Evolutionary conservation across 2,888 invertebrate genomes (phyloP), one percentile per base, ranked within the genome.

Genomic region (Oscheius sp.): DNA sequence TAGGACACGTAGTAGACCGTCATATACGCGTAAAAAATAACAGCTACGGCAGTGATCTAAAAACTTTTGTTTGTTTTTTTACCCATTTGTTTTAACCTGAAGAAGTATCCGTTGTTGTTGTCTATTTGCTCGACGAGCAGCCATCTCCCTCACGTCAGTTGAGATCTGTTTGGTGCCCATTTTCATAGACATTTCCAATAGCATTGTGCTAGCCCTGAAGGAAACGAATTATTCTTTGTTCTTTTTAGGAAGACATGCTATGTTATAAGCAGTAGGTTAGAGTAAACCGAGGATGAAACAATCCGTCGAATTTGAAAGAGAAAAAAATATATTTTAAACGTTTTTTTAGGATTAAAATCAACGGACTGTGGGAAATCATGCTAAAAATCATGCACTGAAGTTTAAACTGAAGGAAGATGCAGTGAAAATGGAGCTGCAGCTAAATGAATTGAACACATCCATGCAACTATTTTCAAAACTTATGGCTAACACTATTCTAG

Each of bases 1-100:
- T 82, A 86, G n/a, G 82, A 78, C 27, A 84, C 74, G 69, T 86
- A 86, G 71, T 86, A 86, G 10, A 82, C 81, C 20, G 82, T 74
- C 83, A 83, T 84, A 75, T 86, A 86, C 12, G 75, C 72, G 70
- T 85, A 86, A 75, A 86, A 86, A 33, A 86, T 85, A 12, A 83
- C 65, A 3, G 86, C 85, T 0, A 86, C 85, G 1, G 80, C 81
- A 20, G 85, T 82, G 34, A 86, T 86, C 83, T 86, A 74, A 48
- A 83, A 29, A 2, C 10, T n/a, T 34, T 12, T 27, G 12, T 39
- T 50, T 3, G 17, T 37, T 15, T 4, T 25, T n/a, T 52, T 45
- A 25, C 29, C n/a, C n/a, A n/a, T n/a, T n/a, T n/a, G 3, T 3
- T 10, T 2, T 23, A 45, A 84, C 85, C 78, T 85, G 85, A 3